Percentiles rank a stretch among this genome's conserved stretches.
Evolutionary conservation across 2,888 invertebrate genomes (phyloP).

Genomic region (Ophioninae sp.): DNA sequence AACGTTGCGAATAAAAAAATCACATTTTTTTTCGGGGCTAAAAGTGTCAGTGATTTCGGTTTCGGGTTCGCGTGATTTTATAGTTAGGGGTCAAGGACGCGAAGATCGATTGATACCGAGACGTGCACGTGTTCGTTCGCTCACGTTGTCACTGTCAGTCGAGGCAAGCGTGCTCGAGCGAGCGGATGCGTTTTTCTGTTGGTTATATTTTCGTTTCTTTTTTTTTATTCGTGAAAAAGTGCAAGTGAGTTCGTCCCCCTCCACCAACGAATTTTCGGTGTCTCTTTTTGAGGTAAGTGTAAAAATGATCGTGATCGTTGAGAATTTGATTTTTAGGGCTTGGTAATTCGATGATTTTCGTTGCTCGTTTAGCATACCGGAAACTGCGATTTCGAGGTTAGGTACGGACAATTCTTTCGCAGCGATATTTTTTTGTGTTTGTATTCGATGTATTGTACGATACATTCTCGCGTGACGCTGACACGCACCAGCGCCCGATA

Average conservation of each 20-base stretch:
- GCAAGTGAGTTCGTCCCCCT: conserved; percentile 1
- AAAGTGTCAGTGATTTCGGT: not conserved
- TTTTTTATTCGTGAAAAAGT: not conserved
- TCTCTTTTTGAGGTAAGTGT: conserved; percentile 8
- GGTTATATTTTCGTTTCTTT: not conserved
- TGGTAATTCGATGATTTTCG: not conserved
- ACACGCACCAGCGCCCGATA: conserved; percentile 7
- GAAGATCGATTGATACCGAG: conserved; percentile 20
- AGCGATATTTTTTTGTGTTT: not conserved
- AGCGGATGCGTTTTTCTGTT: not conserved
- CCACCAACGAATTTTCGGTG: not conserved
- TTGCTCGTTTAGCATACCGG: not conserved
- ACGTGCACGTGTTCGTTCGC: conserved; percentile 3
- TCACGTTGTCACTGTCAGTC: conserved; percentile 12
- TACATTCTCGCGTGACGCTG: conserved; percentile 7
- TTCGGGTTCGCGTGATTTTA: conserved; percentile 1
- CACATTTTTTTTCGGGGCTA: not conserved
- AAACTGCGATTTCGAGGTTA: not conserved
- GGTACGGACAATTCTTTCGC: not conserved
- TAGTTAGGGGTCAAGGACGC: conserved; percentile 17
- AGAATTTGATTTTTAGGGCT: not conserved
- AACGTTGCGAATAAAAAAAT: not conserved
- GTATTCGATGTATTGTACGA: not conserved
- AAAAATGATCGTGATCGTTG: too few relatives aligned
- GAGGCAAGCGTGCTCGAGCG: not conserved